These are phyloP conservation scores for Gallinago undulata DNA, from an alignment of 2,113 vertebrate species.

Conservation along the genomic window DNA sequence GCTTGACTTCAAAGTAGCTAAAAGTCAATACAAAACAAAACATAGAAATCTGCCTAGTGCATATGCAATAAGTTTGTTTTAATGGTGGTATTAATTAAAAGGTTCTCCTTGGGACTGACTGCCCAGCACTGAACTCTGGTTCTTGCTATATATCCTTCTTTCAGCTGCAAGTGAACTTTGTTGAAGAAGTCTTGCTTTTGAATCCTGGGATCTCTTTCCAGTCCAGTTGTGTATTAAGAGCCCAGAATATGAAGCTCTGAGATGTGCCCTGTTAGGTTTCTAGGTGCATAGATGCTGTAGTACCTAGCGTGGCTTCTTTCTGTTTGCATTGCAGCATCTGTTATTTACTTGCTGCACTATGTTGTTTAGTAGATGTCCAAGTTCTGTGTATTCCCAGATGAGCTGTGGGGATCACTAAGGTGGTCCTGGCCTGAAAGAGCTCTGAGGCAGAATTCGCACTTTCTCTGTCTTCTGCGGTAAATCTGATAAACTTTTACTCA, in stretches of 20 bases:
- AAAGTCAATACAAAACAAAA: background rate
- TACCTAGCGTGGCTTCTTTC: background rate
- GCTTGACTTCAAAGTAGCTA: background rate
- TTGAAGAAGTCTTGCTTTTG: background rate
- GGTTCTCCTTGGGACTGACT: background rate
- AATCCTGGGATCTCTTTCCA: background rate
- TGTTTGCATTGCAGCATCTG: accelerated
- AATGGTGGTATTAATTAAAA: background rate
- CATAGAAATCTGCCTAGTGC: background rate
- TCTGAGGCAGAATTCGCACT: background rate
- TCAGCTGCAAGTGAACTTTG: background rate
- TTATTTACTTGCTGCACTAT: background rate
- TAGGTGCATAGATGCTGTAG: background rate
- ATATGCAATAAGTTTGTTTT: background rate
- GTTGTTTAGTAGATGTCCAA: background rate
- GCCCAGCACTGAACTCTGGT: background rate
- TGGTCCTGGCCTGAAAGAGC: background rate
- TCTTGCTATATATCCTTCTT: background rate
- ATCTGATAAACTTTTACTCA: background rate
- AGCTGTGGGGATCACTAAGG: background rate
- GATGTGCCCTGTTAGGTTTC: background rate
- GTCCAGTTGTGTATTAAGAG: background rate
- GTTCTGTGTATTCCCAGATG: background rate
- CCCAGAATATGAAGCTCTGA: background rate
- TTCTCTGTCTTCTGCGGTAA: background rate